These are phyloP conservation scores for Callopanchax toddi DNA, from an alignment of 2,113 vertebrate species.

Conservation along the genomic window DNA sequence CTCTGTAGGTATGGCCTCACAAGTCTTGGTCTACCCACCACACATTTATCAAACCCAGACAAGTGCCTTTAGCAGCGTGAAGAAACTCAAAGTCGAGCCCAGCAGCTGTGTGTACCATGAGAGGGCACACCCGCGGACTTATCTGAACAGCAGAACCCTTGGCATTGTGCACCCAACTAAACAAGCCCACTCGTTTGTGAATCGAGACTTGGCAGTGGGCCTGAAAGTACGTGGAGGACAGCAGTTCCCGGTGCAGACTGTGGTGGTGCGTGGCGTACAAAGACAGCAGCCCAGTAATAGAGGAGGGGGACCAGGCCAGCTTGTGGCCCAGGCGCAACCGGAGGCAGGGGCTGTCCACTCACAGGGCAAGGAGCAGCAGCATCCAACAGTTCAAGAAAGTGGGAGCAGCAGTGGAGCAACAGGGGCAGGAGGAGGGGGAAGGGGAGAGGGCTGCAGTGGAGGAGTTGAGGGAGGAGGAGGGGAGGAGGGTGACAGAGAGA, in stretches of 20 bases:
- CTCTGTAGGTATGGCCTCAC: conserved; percentile 98
- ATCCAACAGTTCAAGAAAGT: conserved; percentile 72
- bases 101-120: conserved; percentile 96
- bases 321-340: conserved; percentile 56
- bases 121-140: conserved; percentile 89
- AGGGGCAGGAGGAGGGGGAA: conserved; percentile 78
- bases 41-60: conserved; percentile 99
- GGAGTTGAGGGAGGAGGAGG: conserved; percentile 54
- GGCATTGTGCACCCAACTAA: conserved; percentile 87
- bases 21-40: conserved; percentile 99
- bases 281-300: conserved; percentile 78
- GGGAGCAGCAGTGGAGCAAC: conserved; percentile 80
- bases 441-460: conserved; percentile 76
- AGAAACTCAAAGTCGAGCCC: conserved; percentile 99
- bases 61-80: conserved; percentile 99
- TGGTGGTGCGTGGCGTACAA: conserved; percentile 90
- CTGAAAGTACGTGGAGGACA: conserved; percentile 76
- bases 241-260: conserved; percentile 87
- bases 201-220: conserved; percentile 80
- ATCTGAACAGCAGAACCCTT: conserved; percentile 93
- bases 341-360: conserved; percentile 61
- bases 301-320: conserved; percentile 48
- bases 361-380: conserved; percentile 64
- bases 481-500: conserved; percentile 64
- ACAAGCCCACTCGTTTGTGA: conserved; percentile 88